These are phyloP conservation scores for Chitala chitala DNA, from an alignment of 2,113 vertebrate genomes.

Conservation along the genomic window DNA sequence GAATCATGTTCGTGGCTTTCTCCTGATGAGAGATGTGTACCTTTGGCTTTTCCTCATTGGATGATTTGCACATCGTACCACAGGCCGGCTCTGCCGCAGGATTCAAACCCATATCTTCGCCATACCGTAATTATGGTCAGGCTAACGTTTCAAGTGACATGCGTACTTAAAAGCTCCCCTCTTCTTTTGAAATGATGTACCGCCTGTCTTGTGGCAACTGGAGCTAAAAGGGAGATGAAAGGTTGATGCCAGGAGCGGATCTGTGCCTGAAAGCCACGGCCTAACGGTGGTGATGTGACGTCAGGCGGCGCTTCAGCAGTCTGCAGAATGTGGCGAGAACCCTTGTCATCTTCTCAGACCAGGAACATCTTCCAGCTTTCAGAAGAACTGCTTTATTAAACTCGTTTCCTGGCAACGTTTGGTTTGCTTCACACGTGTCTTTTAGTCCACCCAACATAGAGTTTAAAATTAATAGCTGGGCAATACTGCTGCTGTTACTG, in stretches of 20 bases:
- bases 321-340: not conserved
- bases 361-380: not conserved
- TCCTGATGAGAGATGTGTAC: too few relatives aligned
- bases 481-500: too few relatives aligned
- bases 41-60: not conserved
- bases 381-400: not conserved
- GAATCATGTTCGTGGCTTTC: too few relatives aligned
- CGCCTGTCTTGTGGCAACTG: slow-evolving; percentile 38
- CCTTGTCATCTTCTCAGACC: not conserved
- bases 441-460: not conserved
- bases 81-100: slow-evolving; percentile 39
- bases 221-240: slow-evolving; percentile 47
- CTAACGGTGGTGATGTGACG: slow-evolving; percentile 26
- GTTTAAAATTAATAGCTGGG: not conserved
- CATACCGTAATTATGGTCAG: slow-evolving; percentile 51
- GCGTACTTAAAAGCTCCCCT: slow-evolving; percentile 48
- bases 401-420: not conserved
- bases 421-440: slow-evolving; percentile 3
- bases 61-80: slow-evolving; percentile 31
- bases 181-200: slow-evolving; percentile 51
- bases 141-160: slow-evolving; percentile 43
- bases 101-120: slow-evolving; percentile 38
- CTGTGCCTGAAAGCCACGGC: slow-evolving; percentile 31
- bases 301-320: not conserved
- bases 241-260: slow-evolving; percentile 37